A percentile compares a stretch with the other conserved stretches of the same genome.
Conservation (phyloP, 2,113 vertebrate species). For the Elanus axillaris region DNA sequence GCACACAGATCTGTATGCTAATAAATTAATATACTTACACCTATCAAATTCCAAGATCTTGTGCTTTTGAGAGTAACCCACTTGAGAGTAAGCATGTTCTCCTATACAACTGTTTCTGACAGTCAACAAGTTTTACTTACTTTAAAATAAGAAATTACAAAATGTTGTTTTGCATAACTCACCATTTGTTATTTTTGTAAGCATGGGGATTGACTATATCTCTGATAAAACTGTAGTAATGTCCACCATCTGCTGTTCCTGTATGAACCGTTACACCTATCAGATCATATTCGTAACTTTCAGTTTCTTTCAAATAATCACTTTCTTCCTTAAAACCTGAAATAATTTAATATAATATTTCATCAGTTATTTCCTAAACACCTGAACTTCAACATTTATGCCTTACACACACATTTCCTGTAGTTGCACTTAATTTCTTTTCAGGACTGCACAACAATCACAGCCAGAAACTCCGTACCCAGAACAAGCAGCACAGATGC, state of each 20-base stretch:
- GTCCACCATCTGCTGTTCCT: slow-evolving; percentile 95
- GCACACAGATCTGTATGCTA: background rate
- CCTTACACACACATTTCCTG: background rate
- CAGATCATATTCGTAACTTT: slow-evolving; percentile 97
- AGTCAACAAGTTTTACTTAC: background rate
- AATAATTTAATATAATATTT: slow-evolving; percentile 29
- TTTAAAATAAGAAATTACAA: slow-evolving; percentile 5
- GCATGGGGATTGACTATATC: slow-evolving; percentile 98
- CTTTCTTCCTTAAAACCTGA: slow-evolving; percentile 89
- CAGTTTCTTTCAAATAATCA: slow-evolving; percentile 79
- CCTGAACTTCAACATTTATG: background rate
- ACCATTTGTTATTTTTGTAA: slow-evolving; percentile 98
- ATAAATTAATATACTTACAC: background rate
- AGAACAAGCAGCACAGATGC: background rate
- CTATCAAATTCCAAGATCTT: background rate
- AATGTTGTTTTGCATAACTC: slow-evolving; percentile 62
- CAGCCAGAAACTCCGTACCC: background rate
- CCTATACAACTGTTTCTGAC: background rate
- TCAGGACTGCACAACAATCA: background rate
- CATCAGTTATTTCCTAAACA: background rate
- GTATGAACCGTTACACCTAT: slow-evolving; percentile 98
- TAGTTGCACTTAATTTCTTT: background rate
- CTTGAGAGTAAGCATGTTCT: fast-evolving
- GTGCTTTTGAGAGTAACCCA: background rate
- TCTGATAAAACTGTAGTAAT: slow-evolving; percentile 98